phyloP scores from a whole-genome alignment of 2,113 vertebrate genomes.

The Rhegmatorhina hoffmannsi region DNA sequence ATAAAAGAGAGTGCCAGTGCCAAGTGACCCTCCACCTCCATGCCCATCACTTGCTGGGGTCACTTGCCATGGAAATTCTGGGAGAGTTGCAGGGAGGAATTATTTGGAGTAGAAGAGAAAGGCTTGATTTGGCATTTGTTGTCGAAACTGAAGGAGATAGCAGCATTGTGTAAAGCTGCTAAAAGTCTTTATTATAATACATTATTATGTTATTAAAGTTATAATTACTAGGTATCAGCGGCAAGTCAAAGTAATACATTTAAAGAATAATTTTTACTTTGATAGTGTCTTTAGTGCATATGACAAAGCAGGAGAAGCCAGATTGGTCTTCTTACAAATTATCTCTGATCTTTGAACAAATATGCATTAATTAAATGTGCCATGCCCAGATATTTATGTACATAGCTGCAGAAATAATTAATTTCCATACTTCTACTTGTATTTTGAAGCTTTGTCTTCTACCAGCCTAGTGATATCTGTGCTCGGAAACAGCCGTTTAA shows the following conservation, averaged over 20 bases:
- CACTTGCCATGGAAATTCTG: rapidly evolving
- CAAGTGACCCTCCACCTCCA: background rate
- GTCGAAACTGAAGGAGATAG: background rate
- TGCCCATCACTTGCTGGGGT: background rate
- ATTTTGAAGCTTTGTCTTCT: background rate
- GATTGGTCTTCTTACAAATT: constrained; percentile 27
- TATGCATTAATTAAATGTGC: constrained; percentile 17
- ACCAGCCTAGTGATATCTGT: background rate
- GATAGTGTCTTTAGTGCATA: background rate
- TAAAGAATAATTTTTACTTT: constrained; percentile 35
- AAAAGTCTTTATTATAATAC: background rate
- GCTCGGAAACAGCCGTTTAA: background rate
- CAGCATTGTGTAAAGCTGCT: background rate
- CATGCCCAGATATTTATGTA: background rate
- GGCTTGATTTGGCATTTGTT: background rate
- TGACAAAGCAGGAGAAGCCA: background rate
- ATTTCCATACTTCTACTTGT: background rate
- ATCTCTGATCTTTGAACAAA: constrained; percentile 32
- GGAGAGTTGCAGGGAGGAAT: background rate
- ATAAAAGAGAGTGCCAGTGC: background rate
- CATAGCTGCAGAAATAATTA: background rate
- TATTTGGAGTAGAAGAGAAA: background rate
- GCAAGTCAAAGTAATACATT: background rate
- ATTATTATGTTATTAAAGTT: background rate
- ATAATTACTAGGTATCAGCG: constrained; percentile 29